Conservation (phyloP, 2,113 vertebrate species). For the Pollimyrus isidori region DNA sequence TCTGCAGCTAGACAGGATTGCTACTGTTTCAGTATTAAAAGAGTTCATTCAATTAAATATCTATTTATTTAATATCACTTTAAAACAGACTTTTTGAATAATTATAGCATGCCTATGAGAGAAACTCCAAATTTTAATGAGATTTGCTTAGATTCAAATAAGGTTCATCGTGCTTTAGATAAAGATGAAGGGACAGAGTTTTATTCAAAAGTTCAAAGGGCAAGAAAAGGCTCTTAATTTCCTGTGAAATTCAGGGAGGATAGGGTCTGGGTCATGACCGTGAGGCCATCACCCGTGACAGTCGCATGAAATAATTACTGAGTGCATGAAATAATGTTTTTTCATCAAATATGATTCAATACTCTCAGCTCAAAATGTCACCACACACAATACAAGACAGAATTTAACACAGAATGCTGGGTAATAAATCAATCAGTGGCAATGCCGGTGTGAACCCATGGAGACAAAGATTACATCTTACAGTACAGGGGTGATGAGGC, state of each 20-base stretch:
- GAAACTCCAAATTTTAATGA: neutral
- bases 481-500: neutral
- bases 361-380: neutral
- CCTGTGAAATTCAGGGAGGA: neutral
- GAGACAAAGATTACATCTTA: neutral
- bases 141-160: neutral
- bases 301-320: neutral
- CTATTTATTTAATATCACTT: neutral
- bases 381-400: neutral
- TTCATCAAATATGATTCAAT: neutral
- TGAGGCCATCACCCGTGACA: neutral
- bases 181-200: neutral
- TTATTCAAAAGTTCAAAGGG: neutral
- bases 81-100: neutral
- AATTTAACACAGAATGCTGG: neutral
- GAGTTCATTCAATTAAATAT: neutral
- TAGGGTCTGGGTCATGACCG: neutral
- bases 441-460: neutral
- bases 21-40: neutral
- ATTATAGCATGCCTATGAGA: neutral
- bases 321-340: neutral
- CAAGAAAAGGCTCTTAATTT: neutral
- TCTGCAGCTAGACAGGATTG: neutral
- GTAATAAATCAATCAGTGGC: neutral
- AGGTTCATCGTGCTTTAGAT: neutral